Base-by-base conservation (phyloP, 1,140 invertebrate genomes). In the Lanistes nyassanus region DNA sequence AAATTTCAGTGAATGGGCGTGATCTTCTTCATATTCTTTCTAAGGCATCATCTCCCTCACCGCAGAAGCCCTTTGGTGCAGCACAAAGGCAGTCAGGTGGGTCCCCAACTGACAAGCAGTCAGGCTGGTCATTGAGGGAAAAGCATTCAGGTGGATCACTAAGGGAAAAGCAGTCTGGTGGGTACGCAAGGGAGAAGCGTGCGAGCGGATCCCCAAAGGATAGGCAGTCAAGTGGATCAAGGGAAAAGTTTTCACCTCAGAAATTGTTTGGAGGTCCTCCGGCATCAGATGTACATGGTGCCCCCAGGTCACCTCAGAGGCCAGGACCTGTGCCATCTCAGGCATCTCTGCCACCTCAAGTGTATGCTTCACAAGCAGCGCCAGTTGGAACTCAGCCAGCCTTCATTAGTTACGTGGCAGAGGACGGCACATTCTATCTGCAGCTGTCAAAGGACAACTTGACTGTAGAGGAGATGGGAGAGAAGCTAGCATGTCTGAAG, bases 401-500 rank as follows among this genome's bases (percentile, higher is more conserved):
- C 16, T 85, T 76, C 75, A 80, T 87, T 16, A 82, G 79, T 29
- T 80, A 82, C 74, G 78, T 85, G 3, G 82, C 83, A 36, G 82
- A 76, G 53, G 88, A 89, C 34, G 85, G 88, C 21, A 80, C 70
- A 26, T 91, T 92, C 70, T 91, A 90, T 73, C 39, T 92, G 16
- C 90, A 91, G 42, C 77, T 91, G 21, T 77, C 47, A 19, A 82
- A 76, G 26, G 78, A 84, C 19, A 78, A 79, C 64, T 76, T 74
- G 2, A 56, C 13, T 19, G 34, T 86, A 19, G 92, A 95, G 9
- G 94, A 95, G 55, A 60, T 84, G 6, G 76, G 73, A 2, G 76
- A 81, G 42, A 70, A 81, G 19, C 62, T 86, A 11, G 76, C 79
- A 31, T 53, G 11, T 26, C 47, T 79, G 13, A 19, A 31, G n/a